Conservation (phyloP, 2,888 invertebrate species). For the Pogonocherus hispidulus region DNA sequence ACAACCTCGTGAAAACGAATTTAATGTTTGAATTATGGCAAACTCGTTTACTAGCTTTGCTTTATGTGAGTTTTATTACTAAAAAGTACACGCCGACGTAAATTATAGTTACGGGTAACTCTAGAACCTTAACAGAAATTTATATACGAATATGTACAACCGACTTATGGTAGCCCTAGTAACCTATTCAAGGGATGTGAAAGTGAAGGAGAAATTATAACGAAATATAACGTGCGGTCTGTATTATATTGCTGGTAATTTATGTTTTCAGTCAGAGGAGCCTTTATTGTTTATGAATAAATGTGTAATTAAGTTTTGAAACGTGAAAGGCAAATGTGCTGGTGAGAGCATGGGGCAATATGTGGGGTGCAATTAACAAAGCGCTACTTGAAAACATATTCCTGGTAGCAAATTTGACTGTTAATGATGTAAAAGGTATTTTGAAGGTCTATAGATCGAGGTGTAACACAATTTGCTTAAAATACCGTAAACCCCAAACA, state of each 20-base stretch:
- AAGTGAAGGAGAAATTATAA: neutral
- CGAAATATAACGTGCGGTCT: neutral
- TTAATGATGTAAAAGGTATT: neutral
- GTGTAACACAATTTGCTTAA: neutral
- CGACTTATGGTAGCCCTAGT: neutral
- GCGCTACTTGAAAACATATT: neutral
- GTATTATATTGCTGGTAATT: neutral
- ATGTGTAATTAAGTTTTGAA: conserved; percentile 1
- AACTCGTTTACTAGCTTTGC: neutral
- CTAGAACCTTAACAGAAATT: conserved; percentile 2
- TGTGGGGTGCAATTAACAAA: neutral
- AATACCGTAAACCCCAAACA: neutral
- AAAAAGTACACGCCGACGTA: conserved; percentile 4
- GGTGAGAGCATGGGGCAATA: neutral
- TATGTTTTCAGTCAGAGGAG: neutral
- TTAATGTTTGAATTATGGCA: conserved; percentile 1
- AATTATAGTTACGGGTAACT: neutral
- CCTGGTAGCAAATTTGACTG: neutral
- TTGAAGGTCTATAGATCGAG: neutral
- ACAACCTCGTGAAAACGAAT: neutral
- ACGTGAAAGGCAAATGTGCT: neutral
- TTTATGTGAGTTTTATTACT: neutral
- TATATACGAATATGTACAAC: conserved; percentile 1
- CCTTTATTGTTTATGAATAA: conserved; percentile 4
- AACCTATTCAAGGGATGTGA: neutral